Evolutionary conservation across 2,888 invertebrate genomes (phyloP).

Genomic region (Hoplodrina ambigua): DNA sequence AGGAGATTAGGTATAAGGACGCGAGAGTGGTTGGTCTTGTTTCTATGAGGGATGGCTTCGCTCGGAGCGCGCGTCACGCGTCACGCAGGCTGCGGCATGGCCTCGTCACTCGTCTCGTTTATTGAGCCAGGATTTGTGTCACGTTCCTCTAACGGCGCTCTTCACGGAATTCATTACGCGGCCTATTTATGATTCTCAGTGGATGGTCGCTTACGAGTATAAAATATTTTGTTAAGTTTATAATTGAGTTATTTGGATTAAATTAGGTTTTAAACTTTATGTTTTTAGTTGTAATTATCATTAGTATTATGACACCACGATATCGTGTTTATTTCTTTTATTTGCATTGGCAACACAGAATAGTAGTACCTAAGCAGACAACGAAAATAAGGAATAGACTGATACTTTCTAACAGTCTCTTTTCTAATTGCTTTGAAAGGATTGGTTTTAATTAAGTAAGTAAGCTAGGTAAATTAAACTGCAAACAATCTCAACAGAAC

Average conservation of each 20-base stretch:
- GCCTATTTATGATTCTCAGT: constrained; percentile 71
- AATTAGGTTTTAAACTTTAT: constrained; percentile 9
- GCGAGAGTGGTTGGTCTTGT: constrained; percentile 68
- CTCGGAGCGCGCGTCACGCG: constrained; percentile 59
- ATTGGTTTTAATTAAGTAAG: neutral
- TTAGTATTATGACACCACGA: constrained; percentile 3
- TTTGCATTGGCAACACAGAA: neutral
- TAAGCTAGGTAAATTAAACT: constrained; percentile 5
- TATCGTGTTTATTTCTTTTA: too few relatives aligned
- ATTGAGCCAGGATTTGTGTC: constrained; percentile 81
- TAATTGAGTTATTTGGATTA: constrained; percentile 67
- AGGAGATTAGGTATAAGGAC: constrained; percentile 63
- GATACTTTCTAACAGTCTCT: neutral
- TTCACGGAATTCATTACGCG: constrained; percentile 78
- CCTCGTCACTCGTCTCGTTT: constrained; percentile 72
- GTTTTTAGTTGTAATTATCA: constrained; percentile 14
- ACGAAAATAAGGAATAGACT: neutral
- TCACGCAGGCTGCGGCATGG: constrained; percentile 67
- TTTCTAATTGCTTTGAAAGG: neutral
- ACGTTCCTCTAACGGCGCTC: constrained; percentile 74
- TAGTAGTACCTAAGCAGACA: neutral
- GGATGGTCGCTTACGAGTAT: constrained; percentile 57
- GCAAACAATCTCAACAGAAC: neutral
- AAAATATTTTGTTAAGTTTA: constrained; percentile 69
- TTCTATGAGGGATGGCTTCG: constrained; percentile 70